These are phyloP conservation scores for Aproaerema taeniolella DNA, from an alignment of 2,888 invertebrate species.

Conservation along the genomic window DNA sequence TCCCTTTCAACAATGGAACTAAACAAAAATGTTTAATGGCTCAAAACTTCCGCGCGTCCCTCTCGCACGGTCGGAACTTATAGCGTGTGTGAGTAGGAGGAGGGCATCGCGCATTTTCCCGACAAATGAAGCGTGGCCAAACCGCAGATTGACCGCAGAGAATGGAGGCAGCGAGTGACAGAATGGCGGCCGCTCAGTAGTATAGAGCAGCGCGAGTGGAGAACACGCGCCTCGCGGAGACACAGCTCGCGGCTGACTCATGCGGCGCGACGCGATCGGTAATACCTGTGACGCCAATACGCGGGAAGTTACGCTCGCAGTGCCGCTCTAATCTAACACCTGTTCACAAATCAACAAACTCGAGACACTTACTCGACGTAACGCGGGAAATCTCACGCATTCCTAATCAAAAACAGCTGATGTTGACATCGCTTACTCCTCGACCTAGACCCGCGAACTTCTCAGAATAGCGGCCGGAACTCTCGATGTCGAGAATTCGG, in stretches of 20 bases:
- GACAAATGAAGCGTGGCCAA: conserved; percentile 77
- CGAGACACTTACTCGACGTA: conserved; percentile 32
- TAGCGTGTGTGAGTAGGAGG: conserved; percentile 45
- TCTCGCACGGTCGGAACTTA: conserved; percentile 32
- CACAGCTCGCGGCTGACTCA: conserved; percentile 30
- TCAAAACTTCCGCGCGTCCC: conserved; percentile 63
- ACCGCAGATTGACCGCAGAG: conserved; percentile 79
- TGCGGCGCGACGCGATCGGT: conserved; percentile 24
- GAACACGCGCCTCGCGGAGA: conserved; percentile 51
- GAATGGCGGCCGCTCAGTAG: conserved; percentile 75
- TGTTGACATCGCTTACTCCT: conserved; percentile 41
- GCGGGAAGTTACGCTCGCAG: conserved; percentile 11
- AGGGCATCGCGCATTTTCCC: conserved; percentile 65
- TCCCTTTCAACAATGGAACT: conserved; percentile 67
- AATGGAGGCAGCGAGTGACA: conserved; percentile 76
- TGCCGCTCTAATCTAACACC: conserved; percentile 4
- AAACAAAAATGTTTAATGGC: conserved; percentile 70
- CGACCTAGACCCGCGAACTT: conserved; percentile 24
- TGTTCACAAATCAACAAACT: conserved; percentile 6
- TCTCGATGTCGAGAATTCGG: conserved; percentile 40
- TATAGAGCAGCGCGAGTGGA: conserved; percentile 59
- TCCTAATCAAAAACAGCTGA: conserved; percentile 51
- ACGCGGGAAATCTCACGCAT: conserved; percentile 43
- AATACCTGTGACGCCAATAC: conserved; percentile 17
- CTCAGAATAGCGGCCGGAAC: conserved; percentile 39